These are phyloP conservation scores for Perca fluviatilis DNA, from an alignment of 2,113 vertebrate species.

Conservation along the genomic window DNA sequence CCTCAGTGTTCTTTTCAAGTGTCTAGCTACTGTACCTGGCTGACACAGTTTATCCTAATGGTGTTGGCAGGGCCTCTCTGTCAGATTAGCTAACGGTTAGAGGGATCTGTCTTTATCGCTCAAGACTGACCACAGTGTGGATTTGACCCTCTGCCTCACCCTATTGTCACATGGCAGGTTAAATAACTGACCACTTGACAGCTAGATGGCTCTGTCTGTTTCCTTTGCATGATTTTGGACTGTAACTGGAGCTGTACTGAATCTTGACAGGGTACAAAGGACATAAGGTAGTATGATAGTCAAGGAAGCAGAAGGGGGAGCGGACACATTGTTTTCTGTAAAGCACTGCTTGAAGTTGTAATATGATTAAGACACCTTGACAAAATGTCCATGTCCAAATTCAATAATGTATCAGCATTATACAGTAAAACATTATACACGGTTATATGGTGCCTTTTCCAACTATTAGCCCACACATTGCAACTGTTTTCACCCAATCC, in stretches of 20 bases:
- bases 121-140: conserved; percentile 44
- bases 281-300: neutral
- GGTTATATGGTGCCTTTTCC: neutral
- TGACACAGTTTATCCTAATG: conserved; percentile 72
- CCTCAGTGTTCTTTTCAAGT: conserved; percentile 35
- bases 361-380: conserved; percentile 31
- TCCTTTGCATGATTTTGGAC: neutral
- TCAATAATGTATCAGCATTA: neutral
- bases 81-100: conserved; percentile 70
- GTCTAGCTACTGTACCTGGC: conserved; percentile 8
- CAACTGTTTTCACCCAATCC: neutral
- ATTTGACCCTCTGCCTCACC: conserved; percentile 52
- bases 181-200: conserved; percentile 58
- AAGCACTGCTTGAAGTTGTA: conserved; percentile 4
- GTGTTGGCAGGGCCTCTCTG: conserved; percentile 67
- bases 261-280: neutral
- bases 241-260: neutral
- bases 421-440: no score
- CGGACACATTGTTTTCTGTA: neutral
- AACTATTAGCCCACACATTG: neutral
- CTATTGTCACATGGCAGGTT: conserved; percentile 60
- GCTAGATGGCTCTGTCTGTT: conserved; percentile 7
- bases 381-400: conserved; percentile 1
- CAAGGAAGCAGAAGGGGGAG: neutral
- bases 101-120: conserved; percentile 67